Percentiles rank a stretch among this genome's conserved stretches.
Conservation (phyloP, 2,113 vertebrate species). For the human (Homo sapiens) region DNA sequence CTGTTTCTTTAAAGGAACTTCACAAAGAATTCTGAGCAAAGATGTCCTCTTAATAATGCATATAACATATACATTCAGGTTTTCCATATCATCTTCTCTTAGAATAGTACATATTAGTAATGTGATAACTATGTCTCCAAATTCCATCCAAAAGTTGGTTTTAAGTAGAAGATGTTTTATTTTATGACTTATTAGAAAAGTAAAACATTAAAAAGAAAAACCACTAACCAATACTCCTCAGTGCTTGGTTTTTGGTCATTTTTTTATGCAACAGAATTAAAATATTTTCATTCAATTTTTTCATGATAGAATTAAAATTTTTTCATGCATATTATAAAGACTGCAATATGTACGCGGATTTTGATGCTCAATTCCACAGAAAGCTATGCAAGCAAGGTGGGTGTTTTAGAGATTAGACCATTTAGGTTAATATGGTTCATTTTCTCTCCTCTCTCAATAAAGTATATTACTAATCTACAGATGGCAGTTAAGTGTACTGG, state of each 20-base stretch:
- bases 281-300: not conserved
- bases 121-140: not conserved
- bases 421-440: not conserved
- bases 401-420: not conserved
- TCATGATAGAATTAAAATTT: not conserved
- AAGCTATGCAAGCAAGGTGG: not conserved
- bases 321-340: not conserved
- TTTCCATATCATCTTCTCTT: constrained; percentile 6
- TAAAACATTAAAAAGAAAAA: constrained; percentile 51
- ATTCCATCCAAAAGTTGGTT: not conserved
- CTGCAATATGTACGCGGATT: not conserved
- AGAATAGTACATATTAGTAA: not conserved
- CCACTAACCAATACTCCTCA: not conserved
- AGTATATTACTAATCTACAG: not conserved
- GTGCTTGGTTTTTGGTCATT: not conserved
- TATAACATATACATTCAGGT: not conserved
- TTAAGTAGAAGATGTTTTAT: constrained; percentile 25
- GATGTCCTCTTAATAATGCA: not conserved
- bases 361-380: constrained; percentile 24
- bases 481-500: not conserved
- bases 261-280: constrained; percentile 9
- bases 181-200: not conserved
- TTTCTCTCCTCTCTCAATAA: rapidly evolving
- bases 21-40: constrained; percentile 11
- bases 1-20: not conserved